phyloP scores from a whole-genome alignment of 2,888 invertebrate genomes.

The Ceramica pisi region DNA sequence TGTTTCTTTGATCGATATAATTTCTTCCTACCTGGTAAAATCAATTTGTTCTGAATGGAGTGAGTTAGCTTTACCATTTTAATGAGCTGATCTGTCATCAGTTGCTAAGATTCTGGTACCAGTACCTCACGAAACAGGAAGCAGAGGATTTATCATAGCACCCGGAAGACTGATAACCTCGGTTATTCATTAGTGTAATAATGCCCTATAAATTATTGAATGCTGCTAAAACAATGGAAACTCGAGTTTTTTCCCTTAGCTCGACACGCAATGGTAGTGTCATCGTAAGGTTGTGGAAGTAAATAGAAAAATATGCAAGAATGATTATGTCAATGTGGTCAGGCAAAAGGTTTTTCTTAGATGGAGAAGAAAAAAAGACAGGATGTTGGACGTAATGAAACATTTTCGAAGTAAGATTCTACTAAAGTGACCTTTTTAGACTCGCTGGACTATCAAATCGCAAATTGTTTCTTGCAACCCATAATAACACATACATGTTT shows the following conservation, averaged over 20 bases:
- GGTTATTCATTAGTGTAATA: conserved; percentile 47
- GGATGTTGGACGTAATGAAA: too few relatives aligned
- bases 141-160: conserved; percentile 37
- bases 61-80: background rate
- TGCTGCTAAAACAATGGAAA: conserved; percentile 61
- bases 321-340: background rate
- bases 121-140: conserved; percentile 57
- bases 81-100: background rate
- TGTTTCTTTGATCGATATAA: too few relatives aligned
- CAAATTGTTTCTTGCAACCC: too few relatives aligned
- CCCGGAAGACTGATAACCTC: conserved; percentile 59
- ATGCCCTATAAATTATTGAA: conserved; percentile 56
- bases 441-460: too few relatives aligned
- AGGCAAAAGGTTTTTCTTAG: background rate
- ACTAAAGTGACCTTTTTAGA: too few relatives aligned
- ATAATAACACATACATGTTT: too few relatives aligned
- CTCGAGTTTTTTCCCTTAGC: conserved; percentile 49
- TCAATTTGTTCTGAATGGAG: too few relatives aligned
- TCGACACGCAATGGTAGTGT: conserved; percentile 56
- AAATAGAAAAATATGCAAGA: conserved; percentile 39
- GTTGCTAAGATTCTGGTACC: conserved; percentile 8
- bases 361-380: background rate
- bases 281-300: conserved; percentile 44
- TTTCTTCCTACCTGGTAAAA: too few relatives aligned
- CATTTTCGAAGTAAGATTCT: too few relatives aligned